Conservation (phyloP, 2,888 invertebrate genomes). For the Baronia brevicornis region DNA sequence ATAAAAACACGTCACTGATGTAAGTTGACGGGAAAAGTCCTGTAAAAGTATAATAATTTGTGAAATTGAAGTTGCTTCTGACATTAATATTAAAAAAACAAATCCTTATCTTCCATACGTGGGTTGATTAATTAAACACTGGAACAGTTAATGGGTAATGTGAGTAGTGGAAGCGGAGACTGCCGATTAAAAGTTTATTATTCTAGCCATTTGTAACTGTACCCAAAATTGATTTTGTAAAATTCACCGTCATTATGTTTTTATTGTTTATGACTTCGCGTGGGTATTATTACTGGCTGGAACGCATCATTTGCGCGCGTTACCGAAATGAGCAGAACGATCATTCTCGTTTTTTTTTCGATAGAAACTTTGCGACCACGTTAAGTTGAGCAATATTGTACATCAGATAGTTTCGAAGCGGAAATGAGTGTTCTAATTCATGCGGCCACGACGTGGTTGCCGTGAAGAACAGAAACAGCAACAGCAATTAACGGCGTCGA, state of each 20-base stretch:
- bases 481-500: slow-evolving; percentile 65
- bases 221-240: slow-evolving; percentile 59
- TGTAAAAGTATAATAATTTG: too few species aligned
- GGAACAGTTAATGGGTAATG: slow-evolving; percentile 6
- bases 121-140: slow-evolving; percentile 16
- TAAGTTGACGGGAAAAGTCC: too few species aligned
- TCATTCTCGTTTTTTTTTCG: slow-evolving; percentile 44
- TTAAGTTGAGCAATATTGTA: slow-evolving; percentile 30
- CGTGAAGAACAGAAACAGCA: slow-evolving; percentile 39
- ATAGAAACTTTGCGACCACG: slow-evolving; percentile 44
- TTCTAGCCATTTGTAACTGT: slow-evolving; percentile 52
- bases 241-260: slow-evolving; percentile 59
- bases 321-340: slow-evolving; percentile 48
- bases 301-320: slow-evolving; percentile 53
- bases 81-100: too few species aligned
- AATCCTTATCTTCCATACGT: slow-evolving; percentile 17
- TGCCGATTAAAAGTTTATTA: slow-evolving; percentile 27
- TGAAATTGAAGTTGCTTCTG: too few species aligned
- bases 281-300: slow-evolving; percentile 47
- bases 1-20: too few species aligned
- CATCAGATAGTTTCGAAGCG: slow-evolving; percentile 33
- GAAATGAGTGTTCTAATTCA: slow-evolving; percentile 46
- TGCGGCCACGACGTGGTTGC: slow-evolving; percentile 40
- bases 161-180: slow-evolving; percentile 12
- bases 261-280: slow-evolving; percentile 59